Percentiles rank a stretch among this genome's conserved stretches.
These are phyloP conservation scores for Acleris literana DNA, from an alignment of 2,888 invertebrate species.

Conservation along the genomic window DNA sequence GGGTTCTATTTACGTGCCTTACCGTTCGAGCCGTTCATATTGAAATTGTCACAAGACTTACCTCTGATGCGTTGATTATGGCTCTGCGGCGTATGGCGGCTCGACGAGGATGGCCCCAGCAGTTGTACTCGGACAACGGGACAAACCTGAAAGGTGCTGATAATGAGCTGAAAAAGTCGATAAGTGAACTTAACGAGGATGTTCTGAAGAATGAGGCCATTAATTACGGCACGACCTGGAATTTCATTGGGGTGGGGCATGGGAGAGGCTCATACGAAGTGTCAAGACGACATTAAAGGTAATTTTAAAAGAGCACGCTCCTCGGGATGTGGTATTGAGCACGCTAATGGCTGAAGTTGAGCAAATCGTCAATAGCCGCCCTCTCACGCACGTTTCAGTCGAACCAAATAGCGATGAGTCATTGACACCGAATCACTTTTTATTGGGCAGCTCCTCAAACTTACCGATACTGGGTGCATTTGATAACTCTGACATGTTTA, in stretches of 20 bases:
- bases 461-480: slow-evolving; percentile 36
- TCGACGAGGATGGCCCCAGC: neutral
- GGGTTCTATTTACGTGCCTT: slow-evolving; percentile 17
- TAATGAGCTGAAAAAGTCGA: neutral
- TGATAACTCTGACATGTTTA: slow-evolving; percentile 25
- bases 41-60: slow-evolving; percentile 7
- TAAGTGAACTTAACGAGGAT: neutral
- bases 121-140: neutral
- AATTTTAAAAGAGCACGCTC: slow-evolving; percentile 9
- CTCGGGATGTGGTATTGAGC: slow-evolving; percentile 1
- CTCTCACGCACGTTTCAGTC: slow-evolving; percentile 53
- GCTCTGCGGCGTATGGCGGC: slow-evolving; percentile 1
- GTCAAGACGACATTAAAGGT: neutral
- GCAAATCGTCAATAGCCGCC: slow-evolving; percentile 46
- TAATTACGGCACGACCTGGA: slow-evolving; percentile 1
- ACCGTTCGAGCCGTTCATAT: slow-evolving; percentile 12
- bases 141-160: neutral
- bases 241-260: slow-evolving; percentile 1
- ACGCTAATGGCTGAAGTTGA: slow-evolving; percentile 21
- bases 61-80: neutral
- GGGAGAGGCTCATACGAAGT: neutral
- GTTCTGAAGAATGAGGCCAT: neutral
- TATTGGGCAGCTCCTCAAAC: slow-evolving; percentile 39
- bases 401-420: slow-evolving; percentile 41
- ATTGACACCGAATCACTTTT: slow-evolving; percentile 48